Evolutionary conservation across 2,797 vertebrate species (phyloP), one percentile per base, ranked within the genome.

Genomic region (Philypnodon macrostomus): DNA sequence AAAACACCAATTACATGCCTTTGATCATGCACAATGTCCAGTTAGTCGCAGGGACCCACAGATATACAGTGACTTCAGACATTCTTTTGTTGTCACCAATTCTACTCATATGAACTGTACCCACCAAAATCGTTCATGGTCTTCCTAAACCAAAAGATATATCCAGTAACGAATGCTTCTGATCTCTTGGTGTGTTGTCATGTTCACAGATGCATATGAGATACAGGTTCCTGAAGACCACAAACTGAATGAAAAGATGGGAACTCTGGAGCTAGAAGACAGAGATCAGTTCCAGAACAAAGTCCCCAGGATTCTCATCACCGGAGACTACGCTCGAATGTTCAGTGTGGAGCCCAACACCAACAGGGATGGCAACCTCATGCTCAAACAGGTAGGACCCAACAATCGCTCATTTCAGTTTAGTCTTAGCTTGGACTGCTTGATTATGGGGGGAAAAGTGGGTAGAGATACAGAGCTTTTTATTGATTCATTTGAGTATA

Each of bases 251-350:
- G 85, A 81, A 53, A 75, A 82, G 53, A 76, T 98, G 3, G 92
- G 89, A 13, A 87, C 51, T n/a, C 66, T 99, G 70, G 58, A 77
- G 58, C 58, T 97, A 33, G 76, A 87, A 56, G 96, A 99, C 63
- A 52, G 80, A 18, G 96, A 98, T 4, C 85, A 94, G 75, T 80
- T 88, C n/a, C 86, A 93, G 60, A 93, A 99, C 58, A 92, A 96
- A 77, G 77, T 88, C 13, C 96, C 96, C 2, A 84, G 71, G 19
- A 95, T 96, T 60, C 85, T 27, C 36, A 81, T 97, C 42, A 57
- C 63, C 0, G 1, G 2, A 0, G 33, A 46, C 0, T 18, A 63
- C 62, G 65, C 47, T 18, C 69, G 83, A 5, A 61, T 89, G 40
- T 97, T 98, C 49, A 39, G 47, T 15, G 76, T 96, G 1, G 68